Base-by-base conservation (phyloP, 2,888 invertebrate genomes). In the Apantesis nais region DNA sequence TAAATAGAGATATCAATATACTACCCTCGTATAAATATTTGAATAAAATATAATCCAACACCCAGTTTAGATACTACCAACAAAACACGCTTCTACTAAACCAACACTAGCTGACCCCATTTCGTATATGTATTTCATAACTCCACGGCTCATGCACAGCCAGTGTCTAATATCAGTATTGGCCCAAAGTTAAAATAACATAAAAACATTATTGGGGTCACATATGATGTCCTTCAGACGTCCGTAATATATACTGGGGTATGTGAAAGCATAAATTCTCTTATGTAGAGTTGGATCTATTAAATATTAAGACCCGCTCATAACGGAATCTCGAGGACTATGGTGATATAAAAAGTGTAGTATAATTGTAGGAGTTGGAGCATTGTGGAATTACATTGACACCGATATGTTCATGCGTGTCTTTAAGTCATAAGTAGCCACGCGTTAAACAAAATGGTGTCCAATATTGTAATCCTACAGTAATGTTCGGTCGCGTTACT, bases 181-280 rank as follows among this genome's bases (percentile, higher is more conserved):
- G 60, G 69, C 12, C 69, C 70, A 76, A 77, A 79, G 80, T 79
- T 83, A 82, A 74, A 81, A 83, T 76, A 75, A 79, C 73, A 78
- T 79, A 74, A 83, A 80, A 79, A 78, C 70, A 68, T 78, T 77
- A 81, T 83, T 41, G 75, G 74, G 83, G 84, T 79, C 79, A 75
- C 79, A 75, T 68, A 74, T 77, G 76, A 68, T 73, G 81, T 68
- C 81, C 82, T 83, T 77, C 69, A 79, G 72, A 79, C 74, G 69
- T 75, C 74, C 75, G 71, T 72, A 74, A 72, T 68, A 69, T 74
- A 41, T 64, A 44, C 29, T 34, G 41, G n/a, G 52, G 68, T 68
- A 73, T 75, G 73, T 72, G 66, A 62, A 73, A 58, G 67, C 74
- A 79, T 78, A 82, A 71, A 79, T 74, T 72, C 64, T 70, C 67